phyloP scores from a whole-genome alignment of 2,113 vertebrate species.

The Ivindomyrus marchei region DNA sequence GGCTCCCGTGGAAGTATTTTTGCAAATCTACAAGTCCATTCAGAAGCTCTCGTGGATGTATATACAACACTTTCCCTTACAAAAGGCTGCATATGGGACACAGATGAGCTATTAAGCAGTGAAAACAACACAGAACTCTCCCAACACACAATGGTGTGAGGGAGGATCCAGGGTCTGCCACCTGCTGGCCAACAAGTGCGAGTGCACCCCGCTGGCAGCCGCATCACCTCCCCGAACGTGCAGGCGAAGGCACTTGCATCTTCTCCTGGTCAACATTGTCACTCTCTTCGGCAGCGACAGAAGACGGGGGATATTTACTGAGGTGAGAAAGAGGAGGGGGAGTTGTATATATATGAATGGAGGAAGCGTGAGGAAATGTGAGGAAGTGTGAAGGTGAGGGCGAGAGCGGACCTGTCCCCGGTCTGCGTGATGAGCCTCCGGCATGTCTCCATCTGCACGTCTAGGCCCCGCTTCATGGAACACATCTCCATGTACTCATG shows the following conservation, averaged over 20 bases:
- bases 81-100: background rate
- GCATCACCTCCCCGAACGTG: conserved; percentile 35
- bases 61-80: background rate
- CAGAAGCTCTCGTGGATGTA: background rate
- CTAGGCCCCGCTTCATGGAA: conserved; percentile 94
- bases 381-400: background rate
- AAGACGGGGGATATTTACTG: conserved; percentile 40
- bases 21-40: background rate
- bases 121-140: conserved; percentile 4
- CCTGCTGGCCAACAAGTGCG: background rate
- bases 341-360: too few relatives aligned
- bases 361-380: background rate
- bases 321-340: background rate
- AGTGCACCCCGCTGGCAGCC: background rate
- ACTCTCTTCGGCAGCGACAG: conserved; percentile 41
- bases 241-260: conserved; percentile 40
- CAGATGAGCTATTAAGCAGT: background rate
- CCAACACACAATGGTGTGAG: background rate
- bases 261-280: conserved; percentile 52
- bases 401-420: conserved; percentile 29
- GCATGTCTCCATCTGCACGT: conserved; percentile 98
- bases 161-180: background rate
- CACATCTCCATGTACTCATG: conserved; percentile 99
- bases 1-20: background rate
- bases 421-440: conserved; percentile 88